Percentiles rank a stretch among this genome's conserved stretches.
Conservation (phyloP, 2,888 invertebrate species). For the Alviniconcha strummeri region DNA sequence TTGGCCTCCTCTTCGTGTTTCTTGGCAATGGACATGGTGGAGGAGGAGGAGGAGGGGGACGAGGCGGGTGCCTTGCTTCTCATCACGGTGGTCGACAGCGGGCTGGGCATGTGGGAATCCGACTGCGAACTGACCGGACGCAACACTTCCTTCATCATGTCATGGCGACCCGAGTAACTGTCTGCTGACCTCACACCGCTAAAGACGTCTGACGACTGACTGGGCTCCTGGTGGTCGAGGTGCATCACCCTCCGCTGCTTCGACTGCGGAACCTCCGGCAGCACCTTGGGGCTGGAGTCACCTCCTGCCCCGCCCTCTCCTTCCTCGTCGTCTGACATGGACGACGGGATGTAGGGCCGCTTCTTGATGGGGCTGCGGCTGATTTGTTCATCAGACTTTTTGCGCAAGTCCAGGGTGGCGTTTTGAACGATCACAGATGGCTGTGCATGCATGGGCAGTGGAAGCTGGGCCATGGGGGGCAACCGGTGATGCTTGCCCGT, state of each 20-base stretch:
- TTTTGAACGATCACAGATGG: slow-evolving; percentile 64
- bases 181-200: slow-evolving; percentile 12
- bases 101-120: not conserved
- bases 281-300: not conserved
- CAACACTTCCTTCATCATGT: slow-evolving; percentile 27
- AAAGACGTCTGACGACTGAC: slow-evolving; percentile 11
- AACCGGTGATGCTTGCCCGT: not conserved
- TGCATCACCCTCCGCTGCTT: slow-evolving; percentile 13
- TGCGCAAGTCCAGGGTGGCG: slow-evolving; percentile 64
- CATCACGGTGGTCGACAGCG: not conserved
- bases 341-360: slow-evolving; percentile 63
- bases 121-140: slow-evolving; percentile 6
- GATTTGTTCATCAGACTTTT: slow-evolving; percentile 60
- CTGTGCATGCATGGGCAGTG: slow-evolving; percentile 29
- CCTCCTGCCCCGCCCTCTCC: slow-evolving; percentile 27
- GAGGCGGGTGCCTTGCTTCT: not conserved
- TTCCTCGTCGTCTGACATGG: slow-evolving; percentile 20
- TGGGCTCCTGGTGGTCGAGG: slow-evolving; percentile 13
- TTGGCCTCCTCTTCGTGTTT: slow-evolving; percentile 55
- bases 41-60: slow-evolving; percentile 17
- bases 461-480: slow-evolving; percentile 19
- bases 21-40: not conserved
- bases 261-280: not conserved
- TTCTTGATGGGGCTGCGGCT: slow-evolving; percentile 70
- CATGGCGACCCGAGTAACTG: slow-evolving; percentile 26